Evolutionary conservation across 30 jellyfish, hydroid and myxozoan species (phyloP).

Genomic region (Mastigias papua): DNA sequence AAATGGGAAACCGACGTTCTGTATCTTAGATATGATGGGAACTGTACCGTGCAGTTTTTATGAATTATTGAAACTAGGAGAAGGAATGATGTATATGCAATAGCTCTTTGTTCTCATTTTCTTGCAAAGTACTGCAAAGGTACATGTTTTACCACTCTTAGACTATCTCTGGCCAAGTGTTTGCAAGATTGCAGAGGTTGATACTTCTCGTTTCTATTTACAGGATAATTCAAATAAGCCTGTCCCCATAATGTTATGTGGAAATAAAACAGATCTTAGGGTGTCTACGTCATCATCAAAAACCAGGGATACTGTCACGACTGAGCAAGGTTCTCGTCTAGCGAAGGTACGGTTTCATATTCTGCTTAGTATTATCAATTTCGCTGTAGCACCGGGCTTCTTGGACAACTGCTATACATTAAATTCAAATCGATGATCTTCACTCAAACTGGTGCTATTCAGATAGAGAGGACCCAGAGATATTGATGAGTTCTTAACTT

Average conservation of each 20-base stretch:
- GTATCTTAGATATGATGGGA: not conserved
- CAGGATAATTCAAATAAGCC: slow-evolving; percentile 73
- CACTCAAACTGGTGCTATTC: too few relatives aligned
- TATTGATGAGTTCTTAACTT: too few relatives aligned
- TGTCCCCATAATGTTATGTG: slow-evolving; percentile 96
- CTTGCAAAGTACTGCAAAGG: not conserved
- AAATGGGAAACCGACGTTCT: too few relatives aligned
- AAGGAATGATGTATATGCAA: not conserved
- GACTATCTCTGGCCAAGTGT: not conserved
- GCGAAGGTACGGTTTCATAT: slow-evolving; percentile 63
- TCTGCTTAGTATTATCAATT: too few relatives aligned
- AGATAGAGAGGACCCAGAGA: too few relatives aligned
- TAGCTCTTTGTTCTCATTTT: not conserved
- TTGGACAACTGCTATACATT: too few relatives aligned
- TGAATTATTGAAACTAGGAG: not conserved
- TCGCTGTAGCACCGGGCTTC: too few relatives aligned
- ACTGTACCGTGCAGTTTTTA: not conserved
- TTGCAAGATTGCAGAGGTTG: not conserved
- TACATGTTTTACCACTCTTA: not conserved
- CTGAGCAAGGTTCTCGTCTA: slow-evolving; percentile 85
- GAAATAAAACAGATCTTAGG: slow-evolving; percentile 88
- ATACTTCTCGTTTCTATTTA: not conserved
- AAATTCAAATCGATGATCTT: too few relatives aligned
- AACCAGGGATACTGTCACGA: slow-evolving; percentile 65
- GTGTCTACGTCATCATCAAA: slow-evolving; percentile 53